These are phyloP conservation scores for Patella depressa DNA, from an alignment of 2,888 invertebrate species.

Conservation along the genomic window DNA sequence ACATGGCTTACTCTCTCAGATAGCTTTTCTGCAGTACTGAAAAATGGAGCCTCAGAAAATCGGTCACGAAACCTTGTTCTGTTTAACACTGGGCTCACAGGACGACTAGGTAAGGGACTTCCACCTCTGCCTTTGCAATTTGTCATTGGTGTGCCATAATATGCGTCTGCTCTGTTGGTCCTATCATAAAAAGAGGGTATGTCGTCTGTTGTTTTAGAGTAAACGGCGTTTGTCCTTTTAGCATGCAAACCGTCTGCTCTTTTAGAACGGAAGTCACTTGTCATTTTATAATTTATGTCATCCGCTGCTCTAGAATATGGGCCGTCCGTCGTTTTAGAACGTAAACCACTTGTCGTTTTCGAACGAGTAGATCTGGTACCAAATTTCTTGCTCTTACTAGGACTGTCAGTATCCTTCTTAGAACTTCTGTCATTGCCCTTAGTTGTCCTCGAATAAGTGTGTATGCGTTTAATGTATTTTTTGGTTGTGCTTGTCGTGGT, in stretches of 20 bases:
- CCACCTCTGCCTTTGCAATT: not conserved
- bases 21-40: not conserved
- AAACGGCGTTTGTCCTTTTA: no score
- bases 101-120: not conserved
- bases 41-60: constrained; percentile 1
- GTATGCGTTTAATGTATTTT: no score
- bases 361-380: constrained; percentile 1
- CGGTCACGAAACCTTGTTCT: not conserved
- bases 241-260: no score
- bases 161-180: not conserved
- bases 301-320: no score
- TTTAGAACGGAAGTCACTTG: no score
- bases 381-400: not conserved
- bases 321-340: no score
- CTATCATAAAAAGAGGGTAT: not conserved
- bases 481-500: no score
- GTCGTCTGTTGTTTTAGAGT: no score
- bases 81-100: not conserved
- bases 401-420: no score
- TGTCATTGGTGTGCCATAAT: not conserved
- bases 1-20: not conserved
- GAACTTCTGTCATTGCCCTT: no score
- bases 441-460: no score
- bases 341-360: not conserved
- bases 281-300: no score